A percentile compares a stretch with the other conserved stretches of the same genome.
Evolutionary conservation across 1,140 invertebrate species (phyloP).

Genomic region (Mercenaria mercenaria): DNA sequence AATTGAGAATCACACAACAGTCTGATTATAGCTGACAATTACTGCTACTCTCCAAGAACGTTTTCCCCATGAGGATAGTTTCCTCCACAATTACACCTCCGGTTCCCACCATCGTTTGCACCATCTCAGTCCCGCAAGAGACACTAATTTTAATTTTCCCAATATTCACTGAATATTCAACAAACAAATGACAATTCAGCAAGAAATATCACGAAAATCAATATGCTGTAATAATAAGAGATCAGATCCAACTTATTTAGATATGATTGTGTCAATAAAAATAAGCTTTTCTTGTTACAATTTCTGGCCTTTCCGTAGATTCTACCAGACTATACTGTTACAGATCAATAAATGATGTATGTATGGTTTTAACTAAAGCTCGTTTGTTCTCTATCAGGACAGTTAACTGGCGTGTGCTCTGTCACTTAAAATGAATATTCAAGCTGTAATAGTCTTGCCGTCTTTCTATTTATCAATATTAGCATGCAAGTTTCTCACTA

Average conservation of each 20-base stretch:
- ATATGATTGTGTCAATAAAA: slow-evolving; percentile 58
- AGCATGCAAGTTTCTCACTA: too few species aligned
- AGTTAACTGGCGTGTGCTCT: not conserved
- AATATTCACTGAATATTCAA: slow-evolving; percentile 48
- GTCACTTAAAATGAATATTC: not conserved
- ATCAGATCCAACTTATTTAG: slow-evolving; percentile 1
- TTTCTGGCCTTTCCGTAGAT: not conserved
- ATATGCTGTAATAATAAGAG: slow-evolving; percentile 48
- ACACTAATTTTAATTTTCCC: slow-evolving; percentile 40
- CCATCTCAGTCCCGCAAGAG: not conserved
- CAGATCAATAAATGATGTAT: not conserved
- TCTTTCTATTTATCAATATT: too few species aligned
- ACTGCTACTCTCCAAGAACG: not conserved
- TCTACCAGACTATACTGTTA: not conserved
- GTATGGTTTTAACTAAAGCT: not conserved
- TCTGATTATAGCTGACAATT: not conserved
- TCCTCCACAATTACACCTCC: not conserved
- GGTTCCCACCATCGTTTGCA: not conserved
- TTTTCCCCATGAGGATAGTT: not conserved
- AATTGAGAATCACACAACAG: not conserved
- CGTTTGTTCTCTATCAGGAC: not conserved
- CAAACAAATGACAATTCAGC: slow-evolving; percentile 29
- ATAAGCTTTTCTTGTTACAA: slow-evolving; percentile 46
- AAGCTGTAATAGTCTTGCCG: not conserved
- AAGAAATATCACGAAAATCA: slow-evolving; percentile 26